A percentile compares a stretch with the other conserved stretches of the same genome.
phyloP scores from a whole-genome alignment of 2,888 invertebrate species.

The Drosophila yooni region DNA sequence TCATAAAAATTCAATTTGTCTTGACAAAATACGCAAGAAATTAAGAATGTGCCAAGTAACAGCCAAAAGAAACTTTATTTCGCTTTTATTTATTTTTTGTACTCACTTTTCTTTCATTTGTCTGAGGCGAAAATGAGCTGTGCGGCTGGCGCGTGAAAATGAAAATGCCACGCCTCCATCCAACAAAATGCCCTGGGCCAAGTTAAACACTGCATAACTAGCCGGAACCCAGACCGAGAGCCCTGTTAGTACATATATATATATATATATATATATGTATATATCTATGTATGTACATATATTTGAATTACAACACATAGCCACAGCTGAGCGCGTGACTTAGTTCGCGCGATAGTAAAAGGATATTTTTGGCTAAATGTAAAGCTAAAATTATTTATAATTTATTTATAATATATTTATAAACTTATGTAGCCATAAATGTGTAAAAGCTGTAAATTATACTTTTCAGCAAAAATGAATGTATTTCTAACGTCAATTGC shows the following conservation, averaged over 20 bases:
- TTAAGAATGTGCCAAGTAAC: constrained; percentile 80
- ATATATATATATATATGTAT: neutral
- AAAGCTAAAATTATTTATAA: neutral
- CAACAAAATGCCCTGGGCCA: constrained; percentile 57
- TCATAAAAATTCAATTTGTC: constrained; percentile 80
- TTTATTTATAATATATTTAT: neutral
- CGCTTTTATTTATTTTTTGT: constrained; percentile 63
- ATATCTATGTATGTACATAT: neutral
- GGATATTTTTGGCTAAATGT: constrained; percentile 7
- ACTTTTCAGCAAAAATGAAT: neutral
- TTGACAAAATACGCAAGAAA: constrained; percentile 81
- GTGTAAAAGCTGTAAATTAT: neutral
- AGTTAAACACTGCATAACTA: constrained; percentile 80
- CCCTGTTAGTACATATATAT: constrained; percentile 24
- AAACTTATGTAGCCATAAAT: neutral
- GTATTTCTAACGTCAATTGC: neutral
- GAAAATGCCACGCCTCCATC: constrained; percentile 63
- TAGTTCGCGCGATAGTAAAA: neutral
- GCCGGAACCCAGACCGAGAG: constrained; percentile 54
- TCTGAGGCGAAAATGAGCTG: constrained; percentile 74
- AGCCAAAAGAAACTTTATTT: constrained; percentile 78
- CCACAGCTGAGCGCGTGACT: constrained; percentile 34
- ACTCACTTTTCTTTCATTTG: constrained; percentile 48
- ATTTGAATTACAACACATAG: constrained; percentile 1
- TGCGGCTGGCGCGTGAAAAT: constrained; percentile 75